Evolutionary conservation across 1,140 invertebrate species (phyloP).

Genomic region (Drosophila lacertosa): DNA sequence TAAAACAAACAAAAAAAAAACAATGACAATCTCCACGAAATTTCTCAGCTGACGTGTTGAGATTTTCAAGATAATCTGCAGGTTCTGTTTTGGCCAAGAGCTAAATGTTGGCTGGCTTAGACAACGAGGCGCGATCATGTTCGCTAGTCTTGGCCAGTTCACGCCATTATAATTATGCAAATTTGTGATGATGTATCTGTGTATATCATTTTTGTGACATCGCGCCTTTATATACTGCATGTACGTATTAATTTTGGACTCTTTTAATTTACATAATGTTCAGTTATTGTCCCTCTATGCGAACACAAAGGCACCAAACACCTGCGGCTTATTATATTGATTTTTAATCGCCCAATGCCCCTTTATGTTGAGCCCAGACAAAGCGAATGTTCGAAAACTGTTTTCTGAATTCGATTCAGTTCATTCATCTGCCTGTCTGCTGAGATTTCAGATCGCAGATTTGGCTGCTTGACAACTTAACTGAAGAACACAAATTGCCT

Average conservation of each 20-base stretch:
- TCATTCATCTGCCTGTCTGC: conserved; percentile 37
- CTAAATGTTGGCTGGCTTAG: conserved; percentile 27
- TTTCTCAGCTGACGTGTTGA: conserved; percentile 47
- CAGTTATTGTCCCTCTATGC: conserved; percentile 48
- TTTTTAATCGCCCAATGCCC: conserved; percentile 73
- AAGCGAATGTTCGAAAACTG: background rate
- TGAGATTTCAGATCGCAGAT: conserved; percentile 13
- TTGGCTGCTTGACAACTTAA: conserved; percentile 39
- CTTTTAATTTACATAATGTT: conserved; percentile 63
- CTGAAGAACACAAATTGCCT: conserved; percentile 29
- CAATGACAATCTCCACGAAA: conserved; percentile 44
- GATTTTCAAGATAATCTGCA: conserved; percentile 45
- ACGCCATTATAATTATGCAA: conserved; percentile 76
- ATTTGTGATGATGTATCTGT: conserved; percentile 47
- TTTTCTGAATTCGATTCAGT: conserved; percentile 38
- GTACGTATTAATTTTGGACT: conserved; percentile 40
- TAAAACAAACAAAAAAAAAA: conserved; percentile 30
- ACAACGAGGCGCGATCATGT: conserved; percentile 63
- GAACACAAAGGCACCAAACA: conserved; percentile 36
- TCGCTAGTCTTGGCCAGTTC: conserved; percentile 39
- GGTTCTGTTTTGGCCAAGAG: conserved; percentile 23
- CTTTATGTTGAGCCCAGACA: conserved; percentile 49
- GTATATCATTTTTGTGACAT: conserved; percentile 66
- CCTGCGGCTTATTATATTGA: conserved; percentile 67
- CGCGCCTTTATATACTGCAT: conserved; percentile 32